Base-by-base conservation (phyloP, 2,113 vertebrate genomes). In the Candoia aspera region DNA sequence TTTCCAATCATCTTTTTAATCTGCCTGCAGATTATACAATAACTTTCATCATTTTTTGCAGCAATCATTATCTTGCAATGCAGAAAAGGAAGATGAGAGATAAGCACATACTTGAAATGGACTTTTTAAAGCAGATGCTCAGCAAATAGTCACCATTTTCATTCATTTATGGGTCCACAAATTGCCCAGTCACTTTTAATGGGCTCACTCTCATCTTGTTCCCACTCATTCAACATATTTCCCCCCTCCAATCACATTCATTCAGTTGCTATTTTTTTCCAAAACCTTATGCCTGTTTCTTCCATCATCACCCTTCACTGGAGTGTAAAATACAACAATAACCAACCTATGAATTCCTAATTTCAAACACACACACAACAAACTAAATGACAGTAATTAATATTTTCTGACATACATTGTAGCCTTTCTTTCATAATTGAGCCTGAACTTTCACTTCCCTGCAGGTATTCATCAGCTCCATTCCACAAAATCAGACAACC, bases 1-100 rank as follows among this genome's bases (percentile, higher is more conserved):
- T 79, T 79, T 79, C 73, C 73, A 79, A 79, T 79, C 33, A 79
- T 79, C 73, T 79, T 42, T 79, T 79, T 79, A 79, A 79, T 79
- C 73, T 79, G 33, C 21, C 33, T 21, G 33, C 73, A 79, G 73
- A 79, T 79, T 79, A 42, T 79, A 79, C 17, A 79, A 79, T 79
- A 79, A 79, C 73, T 42, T 79, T 79, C 33, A 42, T 79, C 73
- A 42, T 9, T 37, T 79, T 79, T 42, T 79, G 33, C 73, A 42
- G 73, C 73, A 79, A 79, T 79, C 73, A 79, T 79, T 79, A 79
- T 79, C 42, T 79, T 79, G 73, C 33, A 79, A 42, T 79, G 73
- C 73, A 79, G 42, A 79, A 49, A 79, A 42, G 42, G 68, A 79
- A 37, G 33, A 79, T 79, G 73, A 42, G 33, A 79, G 73, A 42